A percentile compares a stretch with the other conserved stretches of the same genome.
Evolutionary conservation across 2,888 invertebrate genomes (phyloP).

Genomic region (Xylota sylvarum): DNA sequence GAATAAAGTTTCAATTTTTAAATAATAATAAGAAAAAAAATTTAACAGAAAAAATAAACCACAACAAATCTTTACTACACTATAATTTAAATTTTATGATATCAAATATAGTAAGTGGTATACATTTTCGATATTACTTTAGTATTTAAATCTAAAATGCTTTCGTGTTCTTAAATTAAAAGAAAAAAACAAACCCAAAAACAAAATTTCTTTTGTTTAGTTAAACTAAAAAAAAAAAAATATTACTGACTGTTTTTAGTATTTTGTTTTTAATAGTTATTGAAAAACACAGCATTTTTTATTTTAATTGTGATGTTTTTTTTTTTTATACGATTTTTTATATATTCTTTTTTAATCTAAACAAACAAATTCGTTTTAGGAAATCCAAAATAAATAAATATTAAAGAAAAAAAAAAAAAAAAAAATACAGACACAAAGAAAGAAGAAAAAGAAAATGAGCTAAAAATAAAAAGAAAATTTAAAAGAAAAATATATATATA

Average conservation of each 20-base stretch:
- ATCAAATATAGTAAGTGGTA: constrained; percentile 52
- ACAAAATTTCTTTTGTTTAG: constrained; percentile 13
- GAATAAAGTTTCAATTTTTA: constrained; percentile 8
- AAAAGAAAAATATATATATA: constrained; percentile 53
- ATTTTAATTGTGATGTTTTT: constrained; percentile 75
- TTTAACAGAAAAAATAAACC: constrained; percentile 23
- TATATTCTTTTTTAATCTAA: constrained; percentile 71
- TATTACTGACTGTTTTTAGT: constrained; percentile 53
- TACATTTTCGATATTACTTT: constrained; percentile 43
- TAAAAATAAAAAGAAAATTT: constrained; percentile 75
- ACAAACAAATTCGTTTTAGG: constrained; percentile 60
- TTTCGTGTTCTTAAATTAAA: constrained; percentile 33
- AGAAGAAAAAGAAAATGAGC: constrained; percentile 57
- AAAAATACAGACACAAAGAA: constrained; percentile 32
- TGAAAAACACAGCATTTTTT: constrained; percentile 84
- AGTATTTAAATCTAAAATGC: constrained; percentile 49
- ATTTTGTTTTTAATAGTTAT: constrained; percentile 79
- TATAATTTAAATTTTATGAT: constrained; percentile 50
- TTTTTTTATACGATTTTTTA: constrained; percentile 47
- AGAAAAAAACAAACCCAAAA: constrained; percentile 15
- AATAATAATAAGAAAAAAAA: constrained; percentile 22
- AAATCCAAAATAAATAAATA: constrained; percentile 66
- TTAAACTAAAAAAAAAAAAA: constrained; percentile 28
- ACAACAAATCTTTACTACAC: constrained; percentile 49
- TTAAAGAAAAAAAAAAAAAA: constrained; percentile 31